These are phyloP conservation scores for Aplysina aerophoba DNA, from an alignment of 37 sponge, comb jelly and placozoan species.

Conservation along the genomic window DNA sequence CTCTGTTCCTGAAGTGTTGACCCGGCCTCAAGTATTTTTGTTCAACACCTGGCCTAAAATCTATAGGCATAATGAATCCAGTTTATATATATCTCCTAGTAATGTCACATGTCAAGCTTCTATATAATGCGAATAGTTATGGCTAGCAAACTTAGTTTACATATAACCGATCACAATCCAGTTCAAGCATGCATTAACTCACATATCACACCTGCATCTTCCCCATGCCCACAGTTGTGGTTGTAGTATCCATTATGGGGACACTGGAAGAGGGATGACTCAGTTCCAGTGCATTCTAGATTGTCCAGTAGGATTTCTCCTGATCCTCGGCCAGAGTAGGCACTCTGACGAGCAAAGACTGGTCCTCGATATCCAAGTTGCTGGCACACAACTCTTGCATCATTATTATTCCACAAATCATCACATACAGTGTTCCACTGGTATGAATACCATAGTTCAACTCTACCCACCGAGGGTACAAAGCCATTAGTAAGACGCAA, in stretches of 20 bases:
- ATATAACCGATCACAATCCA: no score
- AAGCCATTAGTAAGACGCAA: neutral
- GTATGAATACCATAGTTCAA: constrained; percentile 1
- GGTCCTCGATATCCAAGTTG: constrained; percentile 20
- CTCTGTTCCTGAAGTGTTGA: no score
- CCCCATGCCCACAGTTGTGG: no score
- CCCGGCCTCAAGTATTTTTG: no score
- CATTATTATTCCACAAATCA: neutral
- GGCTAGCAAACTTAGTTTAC: no score
- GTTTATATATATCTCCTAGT: no score
- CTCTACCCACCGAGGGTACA: neutral
- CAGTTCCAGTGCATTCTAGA: constrained; percentile 14
- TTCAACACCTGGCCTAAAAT: no score
- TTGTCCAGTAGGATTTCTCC: constrained; percentile 14
- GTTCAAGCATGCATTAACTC: no score
- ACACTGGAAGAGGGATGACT: neutral
- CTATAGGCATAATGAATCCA: no score
- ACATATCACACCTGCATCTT: no score
- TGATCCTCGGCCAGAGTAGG: constrained; percentile 11
- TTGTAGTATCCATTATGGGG: neutral
- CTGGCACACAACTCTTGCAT: constrained; percentile 28
- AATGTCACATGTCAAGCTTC: no score
- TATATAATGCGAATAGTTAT: no score
- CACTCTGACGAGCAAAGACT: neutral
- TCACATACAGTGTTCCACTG: constrained; percentile 23